Evolutionary conservation across 2,888 invertebrate genomes (phyloP).

Genomic region (Horisme vitalbata): DNA sequence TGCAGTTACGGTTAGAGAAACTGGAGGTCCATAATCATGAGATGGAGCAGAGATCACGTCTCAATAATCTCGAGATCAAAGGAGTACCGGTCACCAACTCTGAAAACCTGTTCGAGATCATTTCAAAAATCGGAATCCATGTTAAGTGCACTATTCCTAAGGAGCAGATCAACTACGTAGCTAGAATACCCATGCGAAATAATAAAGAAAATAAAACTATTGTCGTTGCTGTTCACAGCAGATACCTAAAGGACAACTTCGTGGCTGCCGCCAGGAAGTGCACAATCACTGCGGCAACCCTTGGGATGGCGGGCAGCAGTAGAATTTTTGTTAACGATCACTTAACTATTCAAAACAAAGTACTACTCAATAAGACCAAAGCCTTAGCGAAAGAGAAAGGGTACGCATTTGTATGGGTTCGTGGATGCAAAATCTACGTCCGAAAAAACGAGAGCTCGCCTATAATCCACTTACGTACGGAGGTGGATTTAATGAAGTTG

Average conservation of each 20-base stretch:
- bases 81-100: conserved; percentile 1
- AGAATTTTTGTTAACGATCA: conserved; percentile 32
- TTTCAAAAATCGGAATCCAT: conserved; percentile 10
- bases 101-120: conserved; percentile 15
- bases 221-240: too few relatives aligned
- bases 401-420: too few relatives aligned
- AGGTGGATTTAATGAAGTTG: conserved; percentile 18
- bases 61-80: too few relatives aligned
- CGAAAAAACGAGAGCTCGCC: conserved; percentile 26
- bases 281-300: conserved; percentile 7
- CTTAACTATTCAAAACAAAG: conserved; percentile 30
- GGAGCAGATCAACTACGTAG: conserved; percentile 23
- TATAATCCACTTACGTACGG: conserved; percentile 12
- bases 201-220: too few relatives aligned
- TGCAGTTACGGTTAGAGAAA: neutral
- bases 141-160: conserved; percentile 13
- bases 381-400: too few relatives aligned
- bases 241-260: conserved; percentile 29
- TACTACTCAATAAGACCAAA: too few relatives aligned
- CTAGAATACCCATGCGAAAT: conserved; percentile 20
- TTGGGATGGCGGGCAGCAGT: conserved; percentile 19
- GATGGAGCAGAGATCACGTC: neutral
- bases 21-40: neutral
- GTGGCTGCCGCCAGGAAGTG: conserved; percentile 22
- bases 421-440: conserved; percentile 26